A percentile compares a stretch with the other conserved stretches of the same genome.
Evolutionary conservation across 1,140 invertebrate genomes (phyloP).

Genomic region (Drosophila punjabiensis): DNA sequence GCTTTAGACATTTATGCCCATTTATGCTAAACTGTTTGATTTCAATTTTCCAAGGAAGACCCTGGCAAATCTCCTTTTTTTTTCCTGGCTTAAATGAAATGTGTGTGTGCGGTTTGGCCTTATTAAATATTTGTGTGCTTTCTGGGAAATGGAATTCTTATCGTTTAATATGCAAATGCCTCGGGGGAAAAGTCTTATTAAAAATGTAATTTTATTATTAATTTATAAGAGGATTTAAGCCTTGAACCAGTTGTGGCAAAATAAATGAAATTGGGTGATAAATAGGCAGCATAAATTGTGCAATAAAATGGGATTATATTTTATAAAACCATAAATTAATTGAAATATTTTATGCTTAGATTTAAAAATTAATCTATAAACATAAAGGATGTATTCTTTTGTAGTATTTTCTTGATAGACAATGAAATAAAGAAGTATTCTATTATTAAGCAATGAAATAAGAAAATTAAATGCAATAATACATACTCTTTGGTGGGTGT

Average conservation of each 20-base stretch:
- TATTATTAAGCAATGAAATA: too few species aligned
- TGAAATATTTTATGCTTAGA: not conserved
- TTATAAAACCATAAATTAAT: not conserved
- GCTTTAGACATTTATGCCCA: constrained; percentile 79
- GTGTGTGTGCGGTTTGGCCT: not conserved
- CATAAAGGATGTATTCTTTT: too few species aligned
- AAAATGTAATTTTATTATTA: constrained; percentile 9
- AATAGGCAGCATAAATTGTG: not conserved
- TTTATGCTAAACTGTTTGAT: constrained; percentile 80
- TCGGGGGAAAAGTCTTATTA: not conserved
- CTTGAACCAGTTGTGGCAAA: too few species aligned
- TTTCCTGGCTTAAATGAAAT: constrained; percentile 21
- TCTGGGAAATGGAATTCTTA: constrained; percentile 15
- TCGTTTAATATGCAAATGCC: constrained; percentile 18
- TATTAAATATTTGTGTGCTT: constrained; percentile 15
- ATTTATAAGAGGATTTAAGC: constrained; percentile 1
- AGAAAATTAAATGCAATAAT: too few species aligned
- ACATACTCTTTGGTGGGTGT: too few species aligned
- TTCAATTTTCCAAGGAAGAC: constrained; percentile 47
- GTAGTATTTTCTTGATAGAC: too few species aligned
- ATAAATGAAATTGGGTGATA: not conserved
- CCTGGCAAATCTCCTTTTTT: not conserved
- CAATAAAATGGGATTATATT: not conserved
- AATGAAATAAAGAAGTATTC: too few species aligned
- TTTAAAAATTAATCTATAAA: not conserved